Evolutionary conservation across 2,797 vertebrate genomes (phyloP).

Genomic region (Ataeniobius toweri): DNA sequence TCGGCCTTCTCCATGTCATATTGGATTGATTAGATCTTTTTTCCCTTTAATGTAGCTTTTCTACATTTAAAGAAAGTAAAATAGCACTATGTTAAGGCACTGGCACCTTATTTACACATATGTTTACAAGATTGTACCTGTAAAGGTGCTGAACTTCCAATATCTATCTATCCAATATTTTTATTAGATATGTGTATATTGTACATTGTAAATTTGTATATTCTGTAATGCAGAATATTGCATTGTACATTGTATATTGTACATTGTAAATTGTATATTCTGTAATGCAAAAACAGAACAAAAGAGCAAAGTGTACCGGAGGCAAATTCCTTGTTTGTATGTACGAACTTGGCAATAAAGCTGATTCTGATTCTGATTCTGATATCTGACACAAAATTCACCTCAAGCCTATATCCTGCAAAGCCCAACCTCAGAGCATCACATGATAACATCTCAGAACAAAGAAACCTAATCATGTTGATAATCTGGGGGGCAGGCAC

Average conservation of each 20-base stretch:
- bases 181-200: no score
- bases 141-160: constrained; percentile 45
- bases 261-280: no score
- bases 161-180: no score
- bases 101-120: constrained; percentile 49
- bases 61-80: constrained; percentile 70
- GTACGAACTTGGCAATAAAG: no score
- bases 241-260: no score
- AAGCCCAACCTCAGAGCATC: constrained; percentile 37
- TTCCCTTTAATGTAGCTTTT: constrained; percentile 62
- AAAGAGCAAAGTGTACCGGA: no score
- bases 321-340: no score
- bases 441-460: constrained; percentile 45
- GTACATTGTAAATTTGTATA: no score
- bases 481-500: constrained; percentile 50
- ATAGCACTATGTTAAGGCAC: constrained; percentile 65
- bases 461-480: constrained; percentile 53
- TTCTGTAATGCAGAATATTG: no score
- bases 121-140: constrained; percentile 57
- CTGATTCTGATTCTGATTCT: no score
- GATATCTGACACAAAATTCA: constrained; percentile 8
- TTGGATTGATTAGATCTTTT: constrained; percentile 77
- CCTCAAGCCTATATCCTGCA: constrained; percentile 19
- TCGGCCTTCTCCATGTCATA: constrained; percentile 76
- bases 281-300: no score